A percentile compares a stretch with the other conserved stretches of the same genome.
phyloP scores from a whole-genome alignment of 2,888 invertebrate species.

The Cosmia trapezina region DNA sequence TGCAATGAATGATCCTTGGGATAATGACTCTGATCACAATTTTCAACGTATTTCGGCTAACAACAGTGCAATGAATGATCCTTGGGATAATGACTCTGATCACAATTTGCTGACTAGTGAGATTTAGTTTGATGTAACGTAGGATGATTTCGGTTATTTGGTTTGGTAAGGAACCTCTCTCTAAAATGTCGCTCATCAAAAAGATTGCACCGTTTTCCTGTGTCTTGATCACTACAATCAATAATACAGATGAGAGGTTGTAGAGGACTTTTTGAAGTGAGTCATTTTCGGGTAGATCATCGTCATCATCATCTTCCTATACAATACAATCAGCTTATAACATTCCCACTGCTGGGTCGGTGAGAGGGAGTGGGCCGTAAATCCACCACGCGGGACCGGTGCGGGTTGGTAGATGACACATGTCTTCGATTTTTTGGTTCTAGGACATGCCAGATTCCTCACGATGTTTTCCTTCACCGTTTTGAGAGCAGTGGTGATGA shows the following conservation, averaged over 20 bases:
- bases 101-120: conserved; percentile 10
- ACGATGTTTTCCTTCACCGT: too few species aligned
- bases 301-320: too few species aligned
- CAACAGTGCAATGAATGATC: conserved; percentile 40
- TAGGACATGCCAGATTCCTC: too few species aligned
- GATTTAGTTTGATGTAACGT: neutral
- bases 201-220: neutral
- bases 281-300: too few species aligned
- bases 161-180: neutral
- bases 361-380: too few species aligned
- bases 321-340: too few species aligned
- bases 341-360: too few species aligned
- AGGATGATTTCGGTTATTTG: too few species aligned
- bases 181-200: neutral
- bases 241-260: neutral
- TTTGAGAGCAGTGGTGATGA: too few species aligned
- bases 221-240: neutral
- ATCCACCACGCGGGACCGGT: too few species aligned
- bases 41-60: conserved; percentile 38
- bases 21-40: conserved; percentile 27
- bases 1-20: conserved; percentile 39
- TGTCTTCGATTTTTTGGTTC: too few species aligned
- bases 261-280: neutral
- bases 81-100: conserved; percentile 19
- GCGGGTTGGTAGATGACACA: too few species aligned